These are phyloP conservation scores for Athrips mouffetella DNA, from an alignment of 2,888 invertebrate species.

Conservation along the genomic window DNA sequence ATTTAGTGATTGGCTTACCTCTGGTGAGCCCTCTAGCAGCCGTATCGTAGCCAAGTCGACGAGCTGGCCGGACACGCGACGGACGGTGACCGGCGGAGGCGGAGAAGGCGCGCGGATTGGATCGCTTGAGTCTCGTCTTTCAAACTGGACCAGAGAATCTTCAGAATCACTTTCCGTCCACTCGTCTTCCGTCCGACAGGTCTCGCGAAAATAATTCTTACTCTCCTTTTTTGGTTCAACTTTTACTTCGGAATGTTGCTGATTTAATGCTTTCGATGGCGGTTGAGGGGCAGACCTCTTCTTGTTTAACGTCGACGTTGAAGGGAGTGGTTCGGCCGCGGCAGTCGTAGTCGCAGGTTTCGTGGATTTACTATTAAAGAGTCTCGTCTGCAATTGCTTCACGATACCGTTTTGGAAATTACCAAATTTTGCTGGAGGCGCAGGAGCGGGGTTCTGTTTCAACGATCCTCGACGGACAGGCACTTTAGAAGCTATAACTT, in stretches of 20 bases:
- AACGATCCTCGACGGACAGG: slow-evolving; percentile 59
- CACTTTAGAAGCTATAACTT: slow-evolving; percentile 60
- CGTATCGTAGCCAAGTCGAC: slow-evolving; percentile 63
- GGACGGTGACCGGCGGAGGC: slow-evolving; percentile 62
- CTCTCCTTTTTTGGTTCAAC: slow-evolving; percentile 42
- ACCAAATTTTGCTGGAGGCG: slow-evolving; percentile 73
- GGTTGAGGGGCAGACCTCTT: slow-evolving; percentile 63
- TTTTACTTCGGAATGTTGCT: slow-evolving; percentile 39
- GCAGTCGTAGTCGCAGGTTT: slow-evolving; percentile 32
- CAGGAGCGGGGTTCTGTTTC: slow-evolving; percentile 63
- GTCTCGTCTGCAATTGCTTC: slow-evolving; percentile 65
- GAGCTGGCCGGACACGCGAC: slow-evolving; percentile 68
- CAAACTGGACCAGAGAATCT: slow-evolving; percentile 37
- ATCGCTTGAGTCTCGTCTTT: slow-evolving; percentile 36
- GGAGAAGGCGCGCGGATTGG: slow-evolving; percentile 45
- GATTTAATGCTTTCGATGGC: slow-evolving; percentile 38
- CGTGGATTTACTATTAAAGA: slow-evolving; percentile 53
- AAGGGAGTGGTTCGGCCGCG: slow-evolving; percentile 43
- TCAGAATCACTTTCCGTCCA: slow-evolving; percentile 75
- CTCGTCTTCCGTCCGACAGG: slow-evolving; percentile 81
- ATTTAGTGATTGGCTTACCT: no score
- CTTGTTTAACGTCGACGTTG: slow-evolving; percentile 52
- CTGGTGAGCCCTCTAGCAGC: slow-evolving; percentile 73
- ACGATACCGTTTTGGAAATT: slow-evolving; percentile 69
- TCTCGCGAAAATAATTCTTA: slow-evolving; percentile 76